Evolutionary conservation across 2,113 vertebrate species (phyloP).

Genomic region (Pyxicephalus adspersus): DNA sequence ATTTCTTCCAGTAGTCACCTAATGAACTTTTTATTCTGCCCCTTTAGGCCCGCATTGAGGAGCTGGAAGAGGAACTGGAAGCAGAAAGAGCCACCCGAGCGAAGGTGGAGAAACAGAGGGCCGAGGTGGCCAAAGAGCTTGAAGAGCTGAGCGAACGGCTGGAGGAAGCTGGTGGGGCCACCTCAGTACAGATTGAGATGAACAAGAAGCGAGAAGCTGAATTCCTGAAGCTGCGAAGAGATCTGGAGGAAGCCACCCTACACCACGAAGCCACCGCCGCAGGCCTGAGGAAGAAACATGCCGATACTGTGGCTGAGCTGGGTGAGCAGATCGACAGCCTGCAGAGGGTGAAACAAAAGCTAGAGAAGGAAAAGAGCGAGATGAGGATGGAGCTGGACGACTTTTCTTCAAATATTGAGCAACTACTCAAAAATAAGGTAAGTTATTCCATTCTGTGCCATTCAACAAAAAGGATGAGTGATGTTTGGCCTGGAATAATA

Average conservation of each 20-base stretch:
- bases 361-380: slow-evolving; percentile 90
- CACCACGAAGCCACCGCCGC: slow-evolving; percentile 82
- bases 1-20: too few relatives aligned
- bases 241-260: slow-evolving; percentile 87
- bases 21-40: background rate
- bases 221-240: slow-evolving; percentile 82
- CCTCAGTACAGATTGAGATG: slow-evolving; percentile 81
- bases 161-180: slow-evolving; percentile 86
- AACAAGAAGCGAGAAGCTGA: slow-evolving; percentile 87
- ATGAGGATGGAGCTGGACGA: slow-evolving; percentile 90
- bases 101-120: slow-evolving; percentile 88
- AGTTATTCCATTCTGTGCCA: background rate
- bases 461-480: too few relatives aligned
- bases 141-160: slow-evolving; percentile 89
- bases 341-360: slow-evolving; percentile 89
- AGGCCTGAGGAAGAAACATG: slow-evolving; percentile 84
- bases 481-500: background rate
- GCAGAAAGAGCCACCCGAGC: slow-evolving; percentile 81
- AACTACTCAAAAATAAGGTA: slow-evolving; percentile 87
- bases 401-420: slow-evolving; percentile 82
- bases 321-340: slow-evolving; percentile 89
- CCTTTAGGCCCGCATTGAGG: slow-evolving; percentile 83
- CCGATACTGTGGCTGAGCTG: slow-evolving; percentile 80
- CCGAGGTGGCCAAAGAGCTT: slow-evolving; percentile 85
- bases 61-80: slow-evolving; percentile 93